Base-by-base conservation (phyloP, 2,797 vertebrate species). In the Urocyon cinereoargenteus region DNA sequence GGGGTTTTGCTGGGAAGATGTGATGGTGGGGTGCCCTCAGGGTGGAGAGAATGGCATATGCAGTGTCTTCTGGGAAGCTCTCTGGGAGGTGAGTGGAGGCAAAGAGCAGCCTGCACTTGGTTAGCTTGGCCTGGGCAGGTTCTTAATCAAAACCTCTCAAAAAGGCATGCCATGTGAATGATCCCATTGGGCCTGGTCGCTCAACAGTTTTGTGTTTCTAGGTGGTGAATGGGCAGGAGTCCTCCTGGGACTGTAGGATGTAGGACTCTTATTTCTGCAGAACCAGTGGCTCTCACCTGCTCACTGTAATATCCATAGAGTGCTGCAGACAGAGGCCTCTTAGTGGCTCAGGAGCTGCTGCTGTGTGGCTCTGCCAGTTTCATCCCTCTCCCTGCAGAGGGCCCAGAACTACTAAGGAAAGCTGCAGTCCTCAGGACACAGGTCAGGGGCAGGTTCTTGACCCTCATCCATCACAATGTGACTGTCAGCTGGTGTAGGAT, bases 391-490 rank as follows among this genome's bases (percentile, higher is more conserved):
- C 59, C 34, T 3, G 0, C 3, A 36, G 22, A 64, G 77, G 86
- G 21, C 61, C 16, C 7, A 0, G 28, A 53, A 62, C 59, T 72
- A 57, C 59, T 72, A 21, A 55, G 49, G 11, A 64, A 77, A 66
- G 14, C 10, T 49, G 24, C 72, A 18, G 14, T 45, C 55, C 40
- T 31, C 14, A 79, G 84, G 84, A 72, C 53, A n/a, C 36, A 77
- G 90, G 36, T 81, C 88, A 45, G 55, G 31, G 90, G 77, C 28
- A 62, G 66, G 40, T 81, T 86, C 94, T 70, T 64, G 62, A 73
- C 79, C 96, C 81, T 78, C 87, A 36, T 96, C 88, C 26, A 59
- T 84, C 97, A 96, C 62, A 53, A 0, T 11, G 24, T 55, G 90
- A 49, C 40, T 59, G 18, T 51, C 13, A 24, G 94, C 55, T 6